Evolutionary conservation across 2,113 vertebrate genomes (phyloP), one percentile per base, ranked within the genome.

Genomic region (Ondatra zibethicus): DNA sequence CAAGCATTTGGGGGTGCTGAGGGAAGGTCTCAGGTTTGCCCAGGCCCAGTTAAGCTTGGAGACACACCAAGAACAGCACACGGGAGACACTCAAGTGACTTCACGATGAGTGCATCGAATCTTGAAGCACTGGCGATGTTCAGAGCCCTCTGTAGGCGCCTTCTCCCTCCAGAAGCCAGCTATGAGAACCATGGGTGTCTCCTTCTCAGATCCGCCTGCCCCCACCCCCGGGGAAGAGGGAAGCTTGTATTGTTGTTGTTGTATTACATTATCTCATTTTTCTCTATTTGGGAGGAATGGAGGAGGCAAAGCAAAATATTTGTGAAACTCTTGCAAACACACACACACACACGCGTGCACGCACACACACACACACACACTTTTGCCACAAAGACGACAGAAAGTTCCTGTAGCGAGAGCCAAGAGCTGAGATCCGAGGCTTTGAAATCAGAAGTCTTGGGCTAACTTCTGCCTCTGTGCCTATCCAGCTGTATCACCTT

Each of bases 241-340:
- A 78, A 73, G 73, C 63, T 78, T 92, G 66, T 47, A 0, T 3
- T 19, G 21, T 25, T 47, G 31, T 45, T 45, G 36, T 27, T 84
- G 1, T 21, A 31, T 42, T 47, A 17, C 39, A 4, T 17, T 36
- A 58, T 82, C 52, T 42, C 16, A 14, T 82, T 21, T 58, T 52
- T 89, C 31, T 81, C 66, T 52, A 19, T 88, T 88, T 88, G 33
- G 33, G 33, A 13, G 17, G 36, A 52, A 75, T n/a, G 58, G 50
- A 76, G 88, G 5, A 16, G 91, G 58, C 61, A 89, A 92, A 95
- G 77, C n/a, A 65, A 93, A 97, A 77, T 29, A 75, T 58, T 50
- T 93, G 63, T 47, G 77, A 95, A 87, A 88, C 25, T 55, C n/a
- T 96, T 86, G 45, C 92, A 89, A 76, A 80, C 47, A 78, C n/a